Conservation (phyloP, 2,113 vertebrate genomes). For the human region DNA sequence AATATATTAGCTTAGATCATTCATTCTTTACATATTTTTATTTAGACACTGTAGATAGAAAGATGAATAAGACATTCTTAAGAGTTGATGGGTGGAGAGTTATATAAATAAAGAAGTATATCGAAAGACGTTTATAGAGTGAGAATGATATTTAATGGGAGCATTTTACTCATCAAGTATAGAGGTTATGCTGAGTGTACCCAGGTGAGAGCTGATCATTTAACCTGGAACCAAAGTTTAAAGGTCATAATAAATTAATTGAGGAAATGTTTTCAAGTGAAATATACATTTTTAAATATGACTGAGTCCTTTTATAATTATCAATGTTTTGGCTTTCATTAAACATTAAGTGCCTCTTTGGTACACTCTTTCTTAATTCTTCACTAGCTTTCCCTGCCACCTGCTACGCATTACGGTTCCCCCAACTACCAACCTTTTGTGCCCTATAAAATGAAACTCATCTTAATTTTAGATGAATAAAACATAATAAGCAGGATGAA, state of each 20-base stretch:
- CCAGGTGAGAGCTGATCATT: neutral
- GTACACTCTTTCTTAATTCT: neutral
- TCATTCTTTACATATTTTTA: neutral
- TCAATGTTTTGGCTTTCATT: neutral
- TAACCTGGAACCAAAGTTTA: neutral
- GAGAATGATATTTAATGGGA: too few species aligned
- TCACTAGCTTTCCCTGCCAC: neutral
- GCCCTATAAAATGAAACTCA: neutral
- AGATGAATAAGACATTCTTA: neutral
- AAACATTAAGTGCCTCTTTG: neutral
- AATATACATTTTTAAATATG: neutral
- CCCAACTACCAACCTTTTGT: neutral
- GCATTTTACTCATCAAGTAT: too few species aligned
- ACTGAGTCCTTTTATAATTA: neutral
- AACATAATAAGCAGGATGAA: conserved; percentile 32
- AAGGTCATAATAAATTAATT: neutral
- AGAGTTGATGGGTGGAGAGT: neutral
- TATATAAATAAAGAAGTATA: neutral
- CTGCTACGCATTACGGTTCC: neutral
- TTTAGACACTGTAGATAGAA: neutral
- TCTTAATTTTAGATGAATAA: conserved; percentile 49
- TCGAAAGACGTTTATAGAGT: neutral
- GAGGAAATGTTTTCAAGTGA: neutral
- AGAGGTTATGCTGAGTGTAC: neutral
- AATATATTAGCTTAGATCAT: neutral